Base-by-base conservation (phyloP, 2,888 invertebrate species). In the Odontomyia ornata region DNA sequence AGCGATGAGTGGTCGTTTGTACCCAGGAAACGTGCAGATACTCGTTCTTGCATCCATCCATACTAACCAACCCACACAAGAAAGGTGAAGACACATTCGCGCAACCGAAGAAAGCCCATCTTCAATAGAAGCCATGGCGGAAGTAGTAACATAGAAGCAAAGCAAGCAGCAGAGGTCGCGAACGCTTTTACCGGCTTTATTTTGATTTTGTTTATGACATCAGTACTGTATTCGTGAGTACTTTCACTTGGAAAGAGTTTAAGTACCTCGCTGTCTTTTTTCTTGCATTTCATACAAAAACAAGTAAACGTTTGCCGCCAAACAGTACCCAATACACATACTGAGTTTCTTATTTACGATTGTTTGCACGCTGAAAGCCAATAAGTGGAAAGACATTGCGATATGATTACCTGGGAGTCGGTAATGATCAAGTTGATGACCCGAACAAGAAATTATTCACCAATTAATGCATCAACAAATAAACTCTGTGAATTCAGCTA, bases 161-260 rank as follows among this genome's bases (percentile, higher is more conserved):
- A 69, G 47, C 36, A 36, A 36, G 36, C 9, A 9, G 47, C 13
- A 13, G 69, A 69, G 69, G 69, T 69, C 47, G 69, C 69, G 23
- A 23, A n/a, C 69, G 69, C 69, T 69, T 69, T 69, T 69, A 47
- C 69, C 25, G 47, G 43, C 69, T 69, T 69, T 69, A 69, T 69
- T 69, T 69, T 47, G 69, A 69, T 25, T 69, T 67, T 67, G 69
- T 69, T 46, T 69, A 69, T 47, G 69, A 47, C 69, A 69, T 69
- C 47, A 47, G 25, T 46, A 47, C 46, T 30, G 36, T 36, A 47
- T 23, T 69, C 69, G 47, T 69, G 46, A 69, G 69, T 47, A 69
- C 69, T 69, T 69, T 69, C 69, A 69, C 69, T 69, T 47, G 69
- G 23, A 15, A 69, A 69, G 30, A 65, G 67, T 67, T 46, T 43